Evolutionary conservation across 2,113 vertebrate species (phyloP).

Genomic region (Trachemys scripta): DNA sequence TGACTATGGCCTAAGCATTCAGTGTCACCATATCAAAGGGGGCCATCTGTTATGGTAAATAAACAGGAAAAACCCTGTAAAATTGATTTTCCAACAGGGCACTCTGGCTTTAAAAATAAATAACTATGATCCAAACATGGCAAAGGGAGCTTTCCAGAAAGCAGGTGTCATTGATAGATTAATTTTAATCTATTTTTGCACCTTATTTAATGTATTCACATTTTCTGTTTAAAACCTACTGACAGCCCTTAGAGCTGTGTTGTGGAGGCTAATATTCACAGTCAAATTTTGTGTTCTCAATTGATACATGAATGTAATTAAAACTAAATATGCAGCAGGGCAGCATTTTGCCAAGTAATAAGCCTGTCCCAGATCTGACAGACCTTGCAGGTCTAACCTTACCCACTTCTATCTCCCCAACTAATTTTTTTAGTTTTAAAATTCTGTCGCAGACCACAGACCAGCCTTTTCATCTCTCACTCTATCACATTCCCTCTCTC

Average conservation of each 20-base stretch:
- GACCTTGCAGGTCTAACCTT: not conserved
- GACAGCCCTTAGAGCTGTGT: not conserved
- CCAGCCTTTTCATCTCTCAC: not conserved
- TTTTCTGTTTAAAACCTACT: not conserved
- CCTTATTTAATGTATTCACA: conserved; percentile 23
- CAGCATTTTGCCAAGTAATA: conserved; percentile 12
- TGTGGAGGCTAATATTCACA: not conserved
- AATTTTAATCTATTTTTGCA: not conserved
- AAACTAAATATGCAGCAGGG: not conserved
- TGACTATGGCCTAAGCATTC: not conserved
- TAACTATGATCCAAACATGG: conserved; percentile 33
- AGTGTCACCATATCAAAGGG: not conserved
- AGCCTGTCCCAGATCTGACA: accelerated
- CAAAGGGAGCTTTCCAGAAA: conserved; percentile 14
- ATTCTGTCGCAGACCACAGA: not conserved
- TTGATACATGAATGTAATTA: conserved; percentile 43
- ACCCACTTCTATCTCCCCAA: not conserved
- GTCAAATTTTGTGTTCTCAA: not conserved
- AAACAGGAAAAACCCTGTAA: not conserved
- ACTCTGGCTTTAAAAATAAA: conserved; percentile 51
- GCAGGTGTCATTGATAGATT: conserved; percentile 46
- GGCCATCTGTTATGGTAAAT: not conserved
- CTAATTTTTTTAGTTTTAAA: not conserved
- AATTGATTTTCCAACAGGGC: not conserved
- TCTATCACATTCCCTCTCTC: not conserved